These are phyloP conservation scores for Zapus hudsonius DNA, from an alignment of 2,113 vertebrate genomes.

Conservation along the genomic window DNA sequence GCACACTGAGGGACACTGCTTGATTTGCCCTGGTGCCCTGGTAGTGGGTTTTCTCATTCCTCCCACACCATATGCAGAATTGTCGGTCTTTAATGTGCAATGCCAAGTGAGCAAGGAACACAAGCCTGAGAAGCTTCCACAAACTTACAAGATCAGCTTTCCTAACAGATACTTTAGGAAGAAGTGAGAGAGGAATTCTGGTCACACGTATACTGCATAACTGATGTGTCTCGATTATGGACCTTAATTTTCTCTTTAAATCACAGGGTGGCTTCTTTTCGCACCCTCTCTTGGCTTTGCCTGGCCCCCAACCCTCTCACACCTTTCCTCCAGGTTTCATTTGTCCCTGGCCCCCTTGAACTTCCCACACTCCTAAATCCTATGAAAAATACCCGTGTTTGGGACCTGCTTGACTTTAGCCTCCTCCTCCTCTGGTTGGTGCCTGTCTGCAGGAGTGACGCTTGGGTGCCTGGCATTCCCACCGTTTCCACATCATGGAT, in stretches of 20 bases:
- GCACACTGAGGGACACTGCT: not conserved
- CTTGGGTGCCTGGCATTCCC: not conserved
- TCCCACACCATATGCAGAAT: slow-evolving; percentile 56
- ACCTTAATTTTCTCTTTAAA: slow-evolving; percentile 22
- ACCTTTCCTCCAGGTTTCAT: no score
- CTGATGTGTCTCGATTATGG: not conserved
- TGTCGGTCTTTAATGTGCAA: slow-evolving; percentile 71
- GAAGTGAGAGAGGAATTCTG: slow-evolving; percentile 52
- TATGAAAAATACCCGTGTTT: not conserved
- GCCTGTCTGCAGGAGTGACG: not conserved
- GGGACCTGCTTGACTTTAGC: not conserved
- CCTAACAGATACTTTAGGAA: slow-evolving; percentile 42
- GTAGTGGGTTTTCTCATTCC: slow-evolving; percentile 56
- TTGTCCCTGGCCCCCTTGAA: not conserved
- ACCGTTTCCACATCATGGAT: not conserved
- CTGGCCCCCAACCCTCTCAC: not conserved
- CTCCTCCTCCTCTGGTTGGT: not conserved
- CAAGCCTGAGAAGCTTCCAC: slow-evolving; percentile 52
- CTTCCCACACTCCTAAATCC: not conserved
- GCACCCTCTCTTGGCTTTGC: no score
- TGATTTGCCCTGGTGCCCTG: slow-evolving; percentile 23
- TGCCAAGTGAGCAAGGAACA: slow-evolving; percentile 71
- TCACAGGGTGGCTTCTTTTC: not conserved
- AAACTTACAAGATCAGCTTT: not conserved
- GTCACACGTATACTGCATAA: slow-evolving; percentile 1